Percentiles rank a stretch among this genome's conserved stretches.
Conservation (phyloP, 64 coral and sea anemone genomes). For the Trachythela sp. region DNA sequence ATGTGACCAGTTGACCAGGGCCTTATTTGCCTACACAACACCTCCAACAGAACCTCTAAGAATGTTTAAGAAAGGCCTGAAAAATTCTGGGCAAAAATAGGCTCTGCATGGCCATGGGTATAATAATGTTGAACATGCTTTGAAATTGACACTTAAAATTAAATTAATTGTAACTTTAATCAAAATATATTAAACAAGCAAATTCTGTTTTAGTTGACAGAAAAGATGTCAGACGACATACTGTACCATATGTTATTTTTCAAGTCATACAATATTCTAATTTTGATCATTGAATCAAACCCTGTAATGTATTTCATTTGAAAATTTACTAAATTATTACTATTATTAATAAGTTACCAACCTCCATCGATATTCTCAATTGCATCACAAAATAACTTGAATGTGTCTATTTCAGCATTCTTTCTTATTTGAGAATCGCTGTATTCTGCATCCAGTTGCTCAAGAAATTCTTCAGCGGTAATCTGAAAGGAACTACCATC, state of each 20-base stretch:
- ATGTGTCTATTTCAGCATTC: background rate
- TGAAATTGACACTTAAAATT: too few species aligned
- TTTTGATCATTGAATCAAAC: background rate
- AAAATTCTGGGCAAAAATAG: too few species aligned
- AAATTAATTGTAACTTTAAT: background rate
- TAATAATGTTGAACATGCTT: too few species aligned
- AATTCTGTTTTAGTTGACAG: background rate
- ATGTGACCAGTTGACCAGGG: too few species aligned
- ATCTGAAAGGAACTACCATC: background rate
- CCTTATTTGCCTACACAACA: too few species aligned
- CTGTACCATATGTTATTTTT: background rate
- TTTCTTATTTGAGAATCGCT: background rate
- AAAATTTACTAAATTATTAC: too few species aligned
- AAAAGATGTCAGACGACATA: background rate
- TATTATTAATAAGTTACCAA: too few species aligned
- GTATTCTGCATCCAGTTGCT: background rate
- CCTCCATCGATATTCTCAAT: background rate
- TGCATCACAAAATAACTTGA: slow-evolving; percentile 9
- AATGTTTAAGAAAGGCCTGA: too few species aligned
- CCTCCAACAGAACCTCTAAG: too few species aligned
- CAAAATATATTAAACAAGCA: background rate
- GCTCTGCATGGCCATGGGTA: too few species aligned
- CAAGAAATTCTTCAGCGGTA: background rate
- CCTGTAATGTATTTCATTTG: background rate
- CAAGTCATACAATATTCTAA: background rate